Base-by-base conservation (phyloP, 2,113 vertebrate genomes). In the Collichthys lucidus region DNA sequence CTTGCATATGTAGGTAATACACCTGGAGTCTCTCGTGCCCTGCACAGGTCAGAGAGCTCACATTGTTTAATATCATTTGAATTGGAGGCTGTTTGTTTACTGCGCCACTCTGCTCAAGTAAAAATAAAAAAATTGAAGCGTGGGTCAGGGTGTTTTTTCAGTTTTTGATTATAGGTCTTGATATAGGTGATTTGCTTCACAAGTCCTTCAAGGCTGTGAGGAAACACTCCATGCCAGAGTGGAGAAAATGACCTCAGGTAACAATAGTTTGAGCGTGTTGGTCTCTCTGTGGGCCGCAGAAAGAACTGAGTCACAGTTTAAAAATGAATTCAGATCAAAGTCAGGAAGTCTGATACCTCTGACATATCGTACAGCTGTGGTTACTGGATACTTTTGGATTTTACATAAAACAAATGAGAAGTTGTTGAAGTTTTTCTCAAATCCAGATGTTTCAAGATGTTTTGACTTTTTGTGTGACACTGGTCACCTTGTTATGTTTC, bases 1-100 rank as follows among this genome's bases (percentile, higher is more conserved):
- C 24, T 52, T 75, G 82, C 66, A 88, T 80, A 88, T 77, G 42
- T 66, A 77, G 79, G 85, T 56, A 79, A 63, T 57, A 67, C 86
- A 89, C 83, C 88, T 92, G 86, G 76, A 50, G 69, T 68, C 82
- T 86, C 47, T 26, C 35, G 66, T n/a, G 62, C 72, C 49, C 57
- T 69, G 70, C 64, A 55, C 44, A 50, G 10, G 61, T 60, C 16
- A 29, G 60, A 69, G 68, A 50, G 71, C 46, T 57, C 26, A 50
- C 52, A 44, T 56, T 77, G 53, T 82, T 85, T 61, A 61, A 57
- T 70, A 55, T 14, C 49, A 56, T 63, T 75, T 80, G 55, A 50
- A 63, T 60, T 56, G 49, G 16, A 55, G 47, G 3, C 5, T 29
- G 55, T 76, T 80, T 80, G 31, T 80, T 78, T 72, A 50, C 26